These are phyloP conservation scores for Megaustenia siamemsis DNA, from an alignment of 2,888 invertebrate species.

Conservation along the genomic window DNA sequence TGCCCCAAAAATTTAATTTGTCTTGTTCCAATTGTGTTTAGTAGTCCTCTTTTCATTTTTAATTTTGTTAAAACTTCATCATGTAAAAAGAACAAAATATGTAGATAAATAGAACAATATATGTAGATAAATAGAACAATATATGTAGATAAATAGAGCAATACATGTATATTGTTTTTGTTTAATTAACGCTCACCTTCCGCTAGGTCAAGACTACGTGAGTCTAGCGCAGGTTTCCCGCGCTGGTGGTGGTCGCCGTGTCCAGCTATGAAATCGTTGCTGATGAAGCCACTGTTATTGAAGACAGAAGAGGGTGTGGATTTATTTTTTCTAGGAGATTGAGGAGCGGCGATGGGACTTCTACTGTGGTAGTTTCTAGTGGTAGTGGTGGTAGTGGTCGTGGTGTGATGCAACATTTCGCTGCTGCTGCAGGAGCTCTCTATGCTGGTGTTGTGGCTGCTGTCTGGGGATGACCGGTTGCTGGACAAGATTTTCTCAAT, in stretches of 20 bases:
- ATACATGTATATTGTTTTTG: too few relatives aligned
- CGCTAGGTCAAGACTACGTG: conserved; percentile 63
- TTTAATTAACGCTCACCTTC: conserved; percentile 61
- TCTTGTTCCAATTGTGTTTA: too few relatives aligned
- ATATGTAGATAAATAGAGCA: too few relatives aligned
- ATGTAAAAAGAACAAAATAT: too few relatives aligned
- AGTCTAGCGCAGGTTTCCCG: conserved; percentile 54
- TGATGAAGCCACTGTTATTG: neutral
- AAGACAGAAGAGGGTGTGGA: neutral
- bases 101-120: too few relatives aligned
- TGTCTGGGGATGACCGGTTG: conserved; percentile 42
- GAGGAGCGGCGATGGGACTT: neutral
- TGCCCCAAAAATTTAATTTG: too few relatives aligned
- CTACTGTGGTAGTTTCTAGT: conserved; percentile 28
- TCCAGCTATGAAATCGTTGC: neutral
- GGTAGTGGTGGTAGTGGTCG: neutral
- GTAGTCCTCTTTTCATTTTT: too few relatives aligned
- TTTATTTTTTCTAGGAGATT: neutral
- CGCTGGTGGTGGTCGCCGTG: conserved; percentile 20
- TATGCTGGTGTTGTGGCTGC: conserved; percentile 37
- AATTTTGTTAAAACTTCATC: too few relatives aligned
- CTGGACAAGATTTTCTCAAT: conserved; percentile 66
- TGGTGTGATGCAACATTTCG: neutral
- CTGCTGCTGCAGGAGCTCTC: conserved; percentile 50
- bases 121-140: too few relatives aligned